Conservation (phyloP, 2,888 invertebrate species). For the Xylota segnis region DNA sequence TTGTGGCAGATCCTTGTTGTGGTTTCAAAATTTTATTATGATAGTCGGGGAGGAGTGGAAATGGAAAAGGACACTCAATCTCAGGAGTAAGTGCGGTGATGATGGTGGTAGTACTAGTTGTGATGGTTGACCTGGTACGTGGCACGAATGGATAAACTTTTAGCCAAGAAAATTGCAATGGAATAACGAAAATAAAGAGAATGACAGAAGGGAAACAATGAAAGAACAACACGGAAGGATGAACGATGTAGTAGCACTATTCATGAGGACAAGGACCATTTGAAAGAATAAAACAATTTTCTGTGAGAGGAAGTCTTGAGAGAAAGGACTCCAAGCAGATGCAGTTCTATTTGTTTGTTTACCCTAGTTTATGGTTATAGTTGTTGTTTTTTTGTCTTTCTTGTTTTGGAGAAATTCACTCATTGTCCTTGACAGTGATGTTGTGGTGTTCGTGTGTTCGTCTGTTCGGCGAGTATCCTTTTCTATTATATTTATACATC, state of each 20-base stretch:
- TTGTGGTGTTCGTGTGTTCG: not conserved
- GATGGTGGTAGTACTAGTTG: no score
- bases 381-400: no score
- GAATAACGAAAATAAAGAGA: not conserved
- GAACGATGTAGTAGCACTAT: slow-evolving; percentile 15
- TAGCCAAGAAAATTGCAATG: slow-evolving; percentile 29
- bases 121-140: slow-evolving; percentile 14
- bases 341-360: not conserved
- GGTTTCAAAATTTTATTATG: not conserved
- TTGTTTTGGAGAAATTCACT: not conserved
- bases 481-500: not conserved
- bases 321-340: not conserved
- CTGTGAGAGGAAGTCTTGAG: slow-evolving; percentile 24
- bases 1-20: not conserved
- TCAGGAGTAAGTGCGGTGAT: no score
- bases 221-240: not conserved
- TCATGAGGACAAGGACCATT: slow-evolving; percentile 32
- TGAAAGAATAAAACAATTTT: slow-evolving; percentile 55
- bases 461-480: no score
- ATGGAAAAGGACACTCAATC: not conserved
- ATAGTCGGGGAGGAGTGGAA: not conserved
- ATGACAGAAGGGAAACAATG: not conserved
- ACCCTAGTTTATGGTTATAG: not conserved
- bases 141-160: slow-evolving; percentile 37
- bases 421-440: not conserved